Conservation (phyloP, 1,140 invertebrate species). For the Cyclina sinensis region DNA sequence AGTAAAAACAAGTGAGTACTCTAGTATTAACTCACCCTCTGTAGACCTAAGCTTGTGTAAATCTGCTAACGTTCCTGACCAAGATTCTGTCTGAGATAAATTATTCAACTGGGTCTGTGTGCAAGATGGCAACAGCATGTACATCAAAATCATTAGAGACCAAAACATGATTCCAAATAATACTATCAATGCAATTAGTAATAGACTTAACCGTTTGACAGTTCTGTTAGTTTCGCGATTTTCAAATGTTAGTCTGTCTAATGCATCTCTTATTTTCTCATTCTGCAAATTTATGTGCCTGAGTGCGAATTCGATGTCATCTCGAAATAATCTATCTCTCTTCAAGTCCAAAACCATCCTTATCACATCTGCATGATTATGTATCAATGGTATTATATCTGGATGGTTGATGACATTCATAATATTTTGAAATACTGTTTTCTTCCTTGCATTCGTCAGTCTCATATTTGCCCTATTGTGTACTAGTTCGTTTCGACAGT, state of each 20-base stretch:
- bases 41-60: too few species aligned
- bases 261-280: background rate
- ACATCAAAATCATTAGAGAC: too few species aligned
- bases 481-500: background rate
- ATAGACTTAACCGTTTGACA: too few species aligned
- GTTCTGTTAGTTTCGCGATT: background rate
- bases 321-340: background rate
- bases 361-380: background rate
- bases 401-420: background rate
- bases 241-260: background rate
- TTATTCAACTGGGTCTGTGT: too few species aligned
- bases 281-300: background rate
- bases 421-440: background rate
- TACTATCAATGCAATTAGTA: too few species aligned
- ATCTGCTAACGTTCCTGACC: too few species aligned
- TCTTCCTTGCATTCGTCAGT: background rate
- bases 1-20: too few species aligned
- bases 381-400: background rate
- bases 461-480: background rate
- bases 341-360: background rate
- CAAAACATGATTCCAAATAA: too few species aligned
- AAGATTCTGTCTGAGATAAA: too few species aligned
- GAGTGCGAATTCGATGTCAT: background rate
- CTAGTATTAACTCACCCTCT: too few species aligned
- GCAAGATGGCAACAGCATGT: too few species aligned